Evolutionary conservation across 2,113 vertebrate species (phyloP), one percentile per base, ranked within the genome.

Genomic region (Amia ocellicauda): DNA sequence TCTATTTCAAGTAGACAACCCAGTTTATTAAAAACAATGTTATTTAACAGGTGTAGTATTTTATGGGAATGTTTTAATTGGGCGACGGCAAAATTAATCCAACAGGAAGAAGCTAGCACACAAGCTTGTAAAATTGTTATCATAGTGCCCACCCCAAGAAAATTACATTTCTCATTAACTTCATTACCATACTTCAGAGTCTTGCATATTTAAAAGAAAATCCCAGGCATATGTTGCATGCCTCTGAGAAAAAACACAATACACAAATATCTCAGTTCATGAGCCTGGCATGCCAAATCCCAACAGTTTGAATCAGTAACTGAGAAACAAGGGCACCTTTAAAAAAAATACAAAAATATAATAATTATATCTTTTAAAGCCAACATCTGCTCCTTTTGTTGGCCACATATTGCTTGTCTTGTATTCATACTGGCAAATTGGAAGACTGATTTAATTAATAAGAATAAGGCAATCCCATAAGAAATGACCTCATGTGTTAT

Each of bases 361-460:
- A 59, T n/a, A n/a, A n/a, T 36, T 36, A 7, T 2, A 36, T 36
- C 5, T 36, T 36, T 11, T 11, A 36, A 53, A 63, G 64, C 69
- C 76, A 67, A 64, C 58, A 74, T 75, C 71, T 75, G 69, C 68
- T 29, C 24, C 40, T 64, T 72, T 74, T 67, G 58, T 64, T 71
- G 75, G 36, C 42, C 66, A 45, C 69, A 69, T 66, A 71, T 52
- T 36, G 63, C 55, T 9, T 54, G 13, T n/a, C 23, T n/a, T 67
- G 31, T 36, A 58, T 58, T 24, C 3, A 27, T 22, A 74, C 63
- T 71, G 74, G 67, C 49, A 77, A 71, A 77, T 64, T 43, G 5
- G 31, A 66, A 52, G 62, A 71, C 63, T 82, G 76, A 84, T 81
- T 82, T 74, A 82, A 84, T 84, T 80, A 83, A 72, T 71, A 61